Conservation (phyloP, 2,888 invertebrate genomes). For the Thera britannica region DNA sequence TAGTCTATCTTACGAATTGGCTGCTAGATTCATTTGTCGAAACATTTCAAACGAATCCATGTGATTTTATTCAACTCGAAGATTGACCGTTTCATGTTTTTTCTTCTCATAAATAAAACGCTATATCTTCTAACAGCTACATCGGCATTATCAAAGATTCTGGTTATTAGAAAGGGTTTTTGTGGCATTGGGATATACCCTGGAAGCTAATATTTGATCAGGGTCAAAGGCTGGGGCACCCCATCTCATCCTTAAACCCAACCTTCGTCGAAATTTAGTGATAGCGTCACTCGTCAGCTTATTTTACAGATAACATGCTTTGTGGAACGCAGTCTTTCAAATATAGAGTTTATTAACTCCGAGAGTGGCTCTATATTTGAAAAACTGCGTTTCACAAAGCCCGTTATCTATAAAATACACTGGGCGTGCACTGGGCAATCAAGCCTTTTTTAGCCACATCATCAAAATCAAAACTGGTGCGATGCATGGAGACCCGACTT, state of each 20-base stretch:
- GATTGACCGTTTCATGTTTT: no score
- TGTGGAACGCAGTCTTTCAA: neutral
- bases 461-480: no score
- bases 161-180: neutral
- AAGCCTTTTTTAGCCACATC: no score
- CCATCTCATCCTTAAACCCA: neutral
- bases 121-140: no score
- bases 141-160: no score
- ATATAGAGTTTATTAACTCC: neutral
- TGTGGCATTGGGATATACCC: neutral
- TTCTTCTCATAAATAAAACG: no score
- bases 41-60: no score
- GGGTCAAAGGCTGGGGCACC: neutral
- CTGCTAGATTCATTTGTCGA: no score
- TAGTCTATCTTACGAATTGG: no score
- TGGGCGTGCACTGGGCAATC: neutral
- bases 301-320: constrained; percentile 7
- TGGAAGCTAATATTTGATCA: constrained; percentile 13
- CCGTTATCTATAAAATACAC: constrained; percentile 9
- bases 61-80: no score
- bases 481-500: no score
- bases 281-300: constrained; percentile 19
- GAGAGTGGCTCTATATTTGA: neutral
- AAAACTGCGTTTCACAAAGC: constrained; percentile 1
- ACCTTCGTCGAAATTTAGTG: constrained; percentile 16